Base-by-base conservation (phyloP, 2,113 vertebrate species). In the Tachysurus fulvidraco region DNA sequence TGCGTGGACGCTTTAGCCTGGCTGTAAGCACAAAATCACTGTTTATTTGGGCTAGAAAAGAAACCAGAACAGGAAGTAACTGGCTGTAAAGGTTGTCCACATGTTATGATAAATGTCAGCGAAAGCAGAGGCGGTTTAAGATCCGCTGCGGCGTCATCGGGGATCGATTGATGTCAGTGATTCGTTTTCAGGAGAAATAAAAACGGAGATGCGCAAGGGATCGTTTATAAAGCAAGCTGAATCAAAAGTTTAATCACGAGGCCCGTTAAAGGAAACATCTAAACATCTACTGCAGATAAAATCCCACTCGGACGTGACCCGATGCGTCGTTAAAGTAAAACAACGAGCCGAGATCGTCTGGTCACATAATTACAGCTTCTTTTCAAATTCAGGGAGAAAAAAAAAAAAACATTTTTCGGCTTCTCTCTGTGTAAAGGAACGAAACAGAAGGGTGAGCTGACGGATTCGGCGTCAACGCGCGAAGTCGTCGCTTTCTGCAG, bases 11-110 rank as follows among this genome's bases (percentile, higher is more conserved):
- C 87, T 87, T 95, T 92, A 90, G 83, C 92, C 71, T 89, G 88
- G 80, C 95, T 96, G 94, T 28, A 95, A 94, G 89, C 87, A 95
- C 87, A 95, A 95, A 91, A 95, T 90, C 90, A 94, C 83, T 77
- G 86, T 67, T 82, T 86, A 74, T 77, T 25, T 19, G 30, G 46
- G 17, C 57, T 14, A 12, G 11, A 19, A 44, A 69, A 62, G 16
- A 71, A 21, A 79, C 5, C 3, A n/a, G 2, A n/a, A 50, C 21
- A 65, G 80, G 14, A 46, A 17, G 59, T n/a, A 1, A 81, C 78
- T 52, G 5, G 25, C 16, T 25, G 25, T 12, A 78, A 54, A 23
- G 41, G 41, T 19, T 74, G 28, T 17, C 67, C 28, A 19, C 2
- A 19, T 57, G 55, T 57, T 36, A 64, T 16, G 5, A 16, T 5